Base-by-base conservation (phyloP, 2,113 vertebrate species). In the Paedocypris sp. region DNA sequence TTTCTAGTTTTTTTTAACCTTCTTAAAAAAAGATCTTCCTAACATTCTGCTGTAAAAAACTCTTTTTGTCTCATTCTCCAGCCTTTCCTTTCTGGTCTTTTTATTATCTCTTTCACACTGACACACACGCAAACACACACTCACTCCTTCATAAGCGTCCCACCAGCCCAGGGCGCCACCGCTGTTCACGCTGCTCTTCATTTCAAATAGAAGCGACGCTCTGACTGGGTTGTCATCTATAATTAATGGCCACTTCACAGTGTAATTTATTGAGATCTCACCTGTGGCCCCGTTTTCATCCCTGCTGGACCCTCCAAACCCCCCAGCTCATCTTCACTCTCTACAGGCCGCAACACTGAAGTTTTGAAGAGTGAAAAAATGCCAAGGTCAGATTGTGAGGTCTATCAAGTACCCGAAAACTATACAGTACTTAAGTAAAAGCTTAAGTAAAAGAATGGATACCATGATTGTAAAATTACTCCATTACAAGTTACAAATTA, bases 241-340 rank as follows among this genome's bases (percentile, higher is more conserved):
- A 90, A 91, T 91, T 89, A 83, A 91, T 88, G 75, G 77, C 56
- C 76, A 80, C 82, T 90, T 87, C 78, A 52, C 70, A 83, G 67
- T 75, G 73, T 86, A 87, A 88, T 89, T 91, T 87, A 83, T 84
- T 90, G 85, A 84, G 88, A 84, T 85, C 78, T 94, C 87, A 89
- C 85, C 88, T 83, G 75, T 85, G 77, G 82, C 76, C 79, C 84
- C 84, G 86, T 69, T 62, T 81, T 70, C 80, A 70, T 75, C 82
- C 71, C 76, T 78, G 72, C 73, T 70, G 79, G 80, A 61, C 66
- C 53, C 41, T 49, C 16, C 42, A 20, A 32, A 15, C 16, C 15
- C 54, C 43, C 54, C n/a, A 66, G 19, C 67, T 71, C 73, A 62
- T 64, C 64, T 48, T 62, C 61, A 57, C 60, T 61, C 71, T 48